Conservation (phyloP, 2,797 vertebrate species). For the Urosaurus nigricauda region DNA sequence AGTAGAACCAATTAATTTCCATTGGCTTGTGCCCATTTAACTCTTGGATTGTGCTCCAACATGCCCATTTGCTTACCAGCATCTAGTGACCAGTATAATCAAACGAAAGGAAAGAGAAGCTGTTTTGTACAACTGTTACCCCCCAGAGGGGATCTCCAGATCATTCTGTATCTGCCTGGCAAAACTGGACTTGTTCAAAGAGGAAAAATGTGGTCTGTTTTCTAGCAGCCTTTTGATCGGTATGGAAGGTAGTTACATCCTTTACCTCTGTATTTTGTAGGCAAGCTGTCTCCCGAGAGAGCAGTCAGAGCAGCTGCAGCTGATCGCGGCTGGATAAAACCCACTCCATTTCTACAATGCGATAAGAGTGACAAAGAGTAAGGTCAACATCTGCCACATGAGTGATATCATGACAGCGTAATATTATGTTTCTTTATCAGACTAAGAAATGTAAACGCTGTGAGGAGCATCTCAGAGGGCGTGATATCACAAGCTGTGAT, state of each 20-base stretch:
- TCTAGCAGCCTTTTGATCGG: constrained; percentile 2
- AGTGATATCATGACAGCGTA: background rate
- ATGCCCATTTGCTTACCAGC: too few species aligned
- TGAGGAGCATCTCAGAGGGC: background rate
- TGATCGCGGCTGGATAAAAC: constrained; percentile 75
- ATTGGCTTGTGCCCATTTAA: too few species aligned
- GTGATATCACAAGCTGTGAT: too few species aligned
- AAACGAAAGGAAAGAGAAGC: background rate
- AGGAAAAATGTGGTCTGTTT: constrained; percentile 19
- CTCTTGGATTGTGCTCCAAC: background rate
- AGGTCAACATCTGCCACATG: background rate
- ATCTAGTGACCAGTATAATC: background rate
- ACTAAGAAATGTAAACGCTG: background rate
- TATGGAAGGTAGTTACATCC: constrained; percentile 20
- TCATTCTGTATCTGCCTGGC: background rate
- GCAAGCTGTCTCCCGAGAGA: constrained; percentile 83
- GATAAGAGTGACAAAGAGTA: constrained; percentile 21
- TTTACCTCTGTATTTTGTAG: constrained; percentile 85
- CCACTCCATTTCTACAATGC: constrained; percentile 71
- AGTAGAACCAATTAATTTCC: background rate
- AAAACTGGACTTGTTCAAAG: constrained; percentile 25
- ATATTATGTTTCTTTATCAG: background rate
- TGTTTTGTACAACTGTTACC: constrained; percentile 19
- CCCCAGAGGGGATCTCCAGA: background rate
- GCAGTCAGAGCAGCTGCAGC: constrained; percentile 80